Percentiles rank a stretch among this genome's conserved stretches.
Conservation (phyloP, 2,113 vertebrate species). For the Hyperopisus bebe region DNA sequence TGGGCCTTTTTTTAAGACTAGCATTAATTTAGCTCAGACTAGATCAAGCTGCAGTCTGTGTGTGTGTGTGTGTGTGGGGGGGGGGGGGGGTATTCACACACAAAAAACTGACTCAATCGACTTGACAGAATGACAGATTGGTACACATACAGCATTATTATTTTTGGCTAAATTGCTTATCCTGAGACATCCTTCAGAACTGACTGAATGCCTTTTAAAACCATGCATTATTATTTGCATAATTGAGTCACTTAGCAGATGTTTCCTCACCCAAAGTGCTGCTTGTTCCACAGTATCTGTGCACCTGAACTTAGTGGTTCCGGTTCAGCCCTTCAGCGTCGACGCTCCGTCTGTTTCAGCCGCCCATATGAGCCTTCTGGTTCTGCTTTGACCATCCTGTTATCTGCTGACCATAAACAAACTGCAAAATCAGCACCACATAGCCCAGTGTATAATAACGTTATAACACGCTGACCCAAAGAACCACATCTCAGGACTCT, state of each 20-base stretch:
- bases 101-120: conserved; percentile 5
- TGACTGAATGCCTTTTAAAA: neutral
- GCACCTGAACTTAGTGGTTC: neutral
- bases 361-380: no score
- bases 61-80: neutral
- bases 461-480: neutral
- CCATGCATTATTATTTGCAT: neutral
- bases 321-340: neutral
- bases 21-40: conserved; percentile 41
- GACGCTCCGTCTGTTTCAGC: neutral
- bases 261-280: neutral
- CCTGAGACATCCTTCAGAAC: neutral
- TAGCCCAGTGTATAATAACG: neutral
- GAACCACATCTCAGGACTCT: neutral
- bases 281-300: neutral
- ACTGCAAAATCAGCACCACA: neutral
- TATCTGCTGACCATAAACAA: neutral
- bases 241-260: neutral
- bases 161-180: conserved; percentile 9
- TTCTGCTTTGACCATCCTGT: neutral
- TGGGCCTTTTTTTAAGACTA: conserved; percentile 20
- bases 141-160: conserved; percentile 4
- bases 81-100: neutral
- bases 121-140: conserved; percentile 10
- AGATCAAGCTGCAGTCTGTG: conserved; percentile 32